Percentiles rank a stretch among this genome's conserved stretches.
phyloP scores from a whole-genome alignment of 2,113 vertebrate species.

The Myxocyprinus asiaticus region DNA sequence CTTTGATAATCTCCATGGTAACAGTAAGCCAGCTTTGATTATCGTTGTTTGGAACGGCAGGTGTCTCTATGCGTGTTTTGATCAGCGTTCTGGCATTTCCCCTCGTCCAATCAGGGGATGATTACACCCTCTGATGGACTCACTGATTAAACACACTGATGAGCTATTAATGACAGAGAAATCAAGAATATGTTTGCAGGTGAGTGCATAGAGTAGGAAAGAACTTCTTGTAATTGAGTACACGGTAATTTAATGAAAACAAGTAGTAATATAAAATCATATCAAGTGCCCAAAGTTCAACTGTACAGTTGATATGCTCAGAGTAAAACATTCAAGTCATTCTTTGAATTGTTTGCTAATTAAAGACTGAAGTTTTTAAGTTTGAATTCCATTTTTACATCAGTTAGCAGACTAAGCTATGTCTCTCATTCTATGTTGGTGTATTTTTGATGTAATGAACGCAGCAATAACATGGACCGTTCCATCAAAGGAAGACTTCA shows the following conservation, averaged over 20 bases:
- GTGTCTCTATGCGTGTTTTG: conserved; percentile 9
- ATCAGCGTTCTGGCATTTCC: conserved; percentile 30
- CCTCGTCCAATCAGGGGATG: conserved; percentile 36
- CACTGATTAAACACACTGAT: conserved; percentile 43
- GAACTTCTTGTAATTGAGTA: no score
- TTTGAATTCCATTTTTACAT: no score
- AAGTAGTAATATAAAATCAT: background rate
- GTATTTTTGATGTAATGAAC: no score
- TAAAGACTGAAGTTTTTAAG: no score
- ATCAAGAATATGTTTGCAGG: conserved; percentile 21
- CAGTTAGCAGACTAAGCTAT: no score
- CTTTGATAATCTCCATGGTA: conserved; percentile 23
- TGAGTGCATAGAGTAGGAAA: no score
- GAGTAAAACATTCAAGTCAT: no score
- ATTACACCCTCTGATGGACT: conserved; percentile 31
- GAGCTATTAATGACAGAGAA: conserved; percentile 31
- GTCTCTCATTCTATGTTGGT: no score
- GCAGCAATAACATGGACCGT: no score
- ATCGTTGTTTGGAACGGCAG: background rate
- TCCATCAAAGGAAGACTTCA: no score
- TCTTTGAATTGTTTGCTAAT: no score
- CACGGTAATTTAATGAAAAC: background rate
- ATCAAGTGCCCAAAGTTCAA: background rate
- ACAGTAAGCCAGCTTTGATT: conserved; percentile 16
- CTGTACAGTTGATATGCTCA: no score